A percentile compares a stretch with the other conserved stretches of the same genome.
Conservation (phyloP, 2,797 vertebrate genomes). For the Amblyopsis hoosieri region DNA sequence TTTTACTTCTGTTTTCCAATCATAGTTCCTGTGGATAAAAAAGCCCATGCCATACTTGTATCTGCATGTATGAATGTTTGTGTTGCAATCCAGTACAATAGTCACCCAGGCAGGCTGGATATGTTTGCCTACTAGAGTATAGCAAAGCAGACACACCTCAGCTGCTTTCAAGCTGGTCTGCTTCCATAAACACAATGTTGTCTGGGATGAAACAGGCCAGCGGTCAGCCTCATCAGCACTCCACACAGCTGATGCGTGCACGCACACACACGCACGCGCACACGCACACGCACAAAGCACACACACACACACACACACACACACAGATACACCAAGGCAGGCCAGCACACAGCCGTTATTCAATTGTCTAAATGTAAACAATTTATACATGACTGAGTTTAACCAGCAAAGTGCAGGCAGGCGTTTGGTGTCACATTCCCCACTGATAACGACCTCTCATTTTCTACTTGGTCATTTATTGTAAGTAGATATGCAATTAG, state of each 20-base stretch:
- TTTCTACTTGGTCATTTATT: slow-evolving; percentile 26
- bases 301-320: slow-evolving; percentile 7
- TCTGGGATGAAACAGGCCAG: too few relatives aligned
- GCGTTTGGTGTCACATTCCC: slow-evolving; percentile 7
- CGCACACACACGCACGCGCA: slow-evolving; percentile 10
- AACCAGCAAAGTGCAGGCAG: slow-evolving; percentile 13
- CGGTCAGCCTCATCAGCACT: too few relatives aligned
- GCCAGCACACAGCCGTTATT: background rate
- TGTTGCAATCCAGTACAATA: background rate
- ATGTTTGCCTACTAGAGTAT: too few relatives aligned
- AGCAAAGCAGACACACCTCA: too few relatives aligned
- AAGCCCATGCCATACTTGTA: too few relatives aligned
- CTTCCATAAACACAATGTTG: too few relatives aligned
- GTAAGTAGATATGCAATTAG: slow-evolving; percentile 8
- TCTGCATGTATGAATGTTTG: slow-evolving; percentile 12
- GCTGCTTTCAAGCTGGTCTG: too few relatives aligned
- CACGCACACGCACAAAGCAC: slow-evolving; percentile 1
- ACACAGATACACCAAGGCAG: slow-evolving; percentile 5
- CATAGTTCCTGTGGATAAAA: too few relatives aligned
- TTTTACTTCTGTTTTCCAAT: background rate
- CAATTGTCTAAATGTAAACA: too few relatives aligned
- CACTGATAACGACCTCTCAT: background rate
- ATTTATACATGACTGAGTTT: slow-evolving; percentile 16
- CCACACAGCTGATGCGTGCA: slow-evolving; percentile 13
- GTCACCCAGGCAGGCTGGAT: too few relatives aligned